Conservation (phyloP, 1,140 invertebrate species). For the Drosophila teissieri region DNA sequence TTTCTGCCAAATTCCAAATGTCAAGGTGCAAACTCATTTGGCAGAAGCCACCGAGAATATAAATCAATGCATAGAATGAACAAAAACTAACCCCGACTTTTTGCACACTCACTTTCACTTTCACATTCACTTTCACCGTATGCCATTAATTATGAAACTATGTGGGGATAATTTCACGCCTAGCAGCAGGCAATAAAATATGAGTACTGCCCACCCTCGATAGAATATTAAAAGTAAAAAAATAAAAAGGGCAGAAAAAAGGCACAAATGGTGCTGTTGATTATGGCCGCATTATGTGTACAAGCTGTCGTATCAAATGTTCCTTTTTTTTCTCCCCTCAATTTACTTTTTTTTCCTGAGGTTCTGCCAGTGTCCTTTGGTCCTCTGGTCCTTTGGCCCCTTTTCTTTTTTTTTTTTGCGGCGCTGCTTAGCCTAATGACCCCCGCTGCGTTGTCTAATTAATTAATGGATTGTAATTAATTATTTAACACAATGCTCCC, state of each 20-base stretch:
- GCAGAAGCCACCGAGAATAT: neutral
- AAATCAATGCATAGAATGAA: slow-evolving; percentile 16
- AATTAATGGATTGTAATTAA: slow-evolving; percentile 83
- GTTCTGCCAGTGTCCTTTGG: slow-evolving; percentile 8
- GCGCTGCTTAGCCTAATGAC: slow-evolving; percentile 74
- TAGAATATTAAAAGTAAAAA: slow-evolving; percentile 9
- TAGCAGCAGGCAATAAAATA: slow-evolving; percentile 71
- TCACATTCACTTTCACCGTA: neutral
- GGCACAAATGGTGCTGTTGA: slow-evolving; percentile 56
- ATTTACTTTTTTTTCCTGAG: slow-evolving; percentile 6
- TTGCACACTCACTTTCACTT: neutral
- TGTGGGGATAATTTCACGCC: slow-evolving; percentile 68
- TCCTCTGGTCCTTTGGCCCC: slow-evolving; percentile 30
- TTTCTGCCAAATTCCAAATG: neutral
- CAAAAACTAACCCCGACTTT: neutral
- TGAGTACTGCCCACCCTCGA: slow-evolving; percentile 36
- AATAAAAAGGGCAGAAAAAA: neutral
- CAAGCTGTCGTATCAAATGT: slow-evolving; percentile 64
- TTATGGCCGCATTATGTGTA: slow-evolving; percentile 76
- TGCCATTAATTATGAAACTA: slow-evolving; percentile 69
- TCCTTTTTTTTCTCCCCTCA: slow-evolving; percentile 35
- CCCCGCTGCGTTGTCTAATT: slow-evolving; percentile 69
- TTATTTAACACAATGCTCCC: slow-evolving; percentile 77
- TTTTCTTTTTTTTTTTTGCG: slow-evolving; percentile 25
- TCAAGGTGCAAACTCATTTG: slow-evolving; percentile 1